These are phyloP conservation scores for Eleutherodactylus coqui DNA, from an alignment of 2,797 vertebrate species.

Conservation along the genomic window DNA sequence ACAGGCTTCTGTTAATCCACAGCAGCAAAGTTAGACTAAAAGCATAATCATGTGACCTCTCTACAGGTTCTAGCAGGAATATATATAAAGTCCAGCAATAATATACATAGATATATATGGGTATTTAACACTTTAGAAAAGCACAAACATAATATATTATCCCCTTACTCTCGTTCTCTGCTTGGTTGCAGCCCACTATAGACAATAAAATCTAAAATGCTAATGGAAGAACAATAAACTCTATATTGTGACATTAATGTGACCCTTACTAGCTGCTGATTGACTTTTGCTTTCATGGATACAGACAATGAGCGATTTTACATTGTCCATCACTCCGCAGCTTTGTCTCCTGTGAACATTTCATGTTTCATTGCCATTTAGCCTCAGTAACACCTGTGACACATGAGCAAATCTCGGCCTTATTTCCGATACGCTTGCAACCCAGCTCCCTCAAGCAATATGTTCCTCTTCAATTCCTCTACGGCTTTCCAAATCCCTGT, in stretches of 20 bases:
- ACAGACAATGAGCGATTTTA: background rate
- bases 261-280: too few species aligned
- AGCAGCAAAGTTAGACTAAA: too few species aligned
- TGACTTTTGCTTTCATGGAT: background rate
- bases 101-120: too few species aligned
- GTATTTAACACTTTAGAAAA: too few species aligned
- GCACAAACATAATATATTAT: too few species aligned
- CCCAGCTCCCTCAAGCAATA: background rate
- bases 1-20: too few species aligned
- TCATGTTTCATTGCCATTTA: conserved; percentile 17
- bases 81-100: too few species aligned
- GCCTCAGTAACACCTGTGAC: conserved; percentile 8
- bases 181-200: too few species aligned
- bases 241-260: background rate
- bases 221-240: background rate
- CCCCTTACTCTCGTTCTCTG: too few species aligned
- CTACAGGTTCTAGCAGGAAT: too few species aligned
- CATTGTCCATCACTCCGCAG: background rate
- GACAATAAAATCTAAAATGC: too few species aligned
- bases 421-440: background rate
- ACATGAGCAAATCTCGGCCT: conserved; percentile 14
- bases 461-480: conserved; percentile 20
- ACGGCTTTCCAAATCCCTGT: conserved; percentile 23
- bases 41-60: too few species aligned
- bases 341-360: background rate